Evolutionary conservation across 2,888 invertebrate species (phyloP).

Genomic region (Meteorus colon): DNA sequence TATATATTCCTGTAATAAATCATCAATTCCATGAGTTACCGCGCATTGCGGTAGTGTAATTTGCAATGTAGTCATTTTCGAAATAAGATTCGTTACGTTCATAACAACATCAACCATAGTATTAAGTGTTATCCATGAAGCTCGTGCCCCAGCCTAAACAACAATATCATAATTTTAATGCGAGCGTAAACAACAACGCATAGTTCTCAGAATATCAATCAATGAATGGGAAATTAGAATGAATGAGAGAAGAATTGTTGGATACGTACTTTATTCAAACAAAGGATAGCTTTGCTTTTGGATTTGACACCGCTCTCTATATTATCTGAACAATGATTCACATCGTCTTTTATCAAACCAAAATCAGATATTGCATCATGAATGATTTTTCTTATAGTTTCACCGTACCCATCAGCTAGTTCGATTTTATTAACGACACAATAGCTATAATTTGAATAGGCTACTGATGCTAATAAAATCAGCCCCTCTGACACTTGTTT

Average conservation of each 20-base stretch:
- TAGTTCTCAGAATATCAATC: neutral
- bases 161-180: neutral
- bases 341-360: conserved; percentile 41
- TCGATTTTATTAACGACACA: conserved; percentile 53
- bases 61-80: conserved; percentile 34
- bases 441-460: conserved; percentile 40
- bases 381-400: conserved; percentile 45
- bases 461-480: neutral
- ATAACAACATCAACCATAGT: conserved; percentile 35
- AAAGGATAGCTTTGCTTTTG: conserved; percentile 47
- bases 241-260: too few relatives aligned
- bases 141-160: conserved; percentile 48
- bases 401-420: conserved; percentile 47
- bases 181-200: neutral
- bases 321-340: conserved; percentile 42
- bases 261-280: conserved; percentile 53
- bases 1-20: conserved; percentile 23
- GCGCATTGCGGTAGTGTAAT: conserved; percentile 40
- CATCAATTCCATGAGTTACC: conserved; percentile 30
- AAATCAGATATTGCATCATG: conserved; percentile 40
- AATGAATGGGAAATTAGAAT: neutral
- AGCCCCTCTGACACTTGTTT: neutral
- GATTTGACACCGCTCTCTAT: conserved; percentile 31
- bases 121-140: conserved; percentile 39
- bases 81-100: conserved; percentile 33